Evolutionary conservation across 2,113 vertebrate genomes (phyloP).

Genomic region (Leptodactylus fuscus): DNA sequence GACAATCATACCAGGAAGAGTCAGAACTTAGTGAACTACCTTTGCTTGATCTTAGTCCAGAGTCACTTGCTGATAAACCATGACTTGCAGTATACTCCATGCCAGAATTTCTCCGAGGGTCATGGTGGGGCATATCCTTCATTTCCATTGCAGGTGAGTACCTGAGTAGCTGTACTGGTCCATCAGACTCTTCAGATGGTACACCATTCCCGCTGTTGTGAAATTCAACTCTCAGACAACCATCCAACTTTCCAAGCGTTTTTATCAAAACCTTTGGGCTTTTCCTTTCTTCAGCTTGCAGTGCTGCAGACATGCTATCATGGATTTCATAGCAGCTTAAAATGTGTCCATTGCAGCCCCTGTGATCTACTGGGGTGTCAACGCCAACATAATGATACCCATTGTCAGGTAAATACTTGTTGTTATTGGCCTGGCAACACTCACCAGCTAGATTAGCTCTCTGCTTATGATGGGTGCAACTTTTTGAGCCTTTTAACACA

Average conservation of each 20-base stretch:
- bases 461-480: slow-evolving; percentile 68
- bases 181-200: slow-evolving; percentile 72
- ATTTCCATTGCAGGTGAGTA: slow-evolving; percentile 84
- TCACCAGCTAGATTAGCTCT: slow-evolving; percentile 69
- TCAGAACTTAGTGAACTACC: slow-evolving; percentile 93
- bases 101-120: slow-evolving; percentile 69
- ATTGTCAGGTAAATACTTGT: slow-evolving; percentile 72
- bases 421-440: slow-evolving; percentile 66
- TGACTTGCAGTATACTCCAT: slow-evolving; percentile 69
- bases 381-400: slow-evolving; percentile 73
- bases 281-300: slow-evolving; percentile 77
- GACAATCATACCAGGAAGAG: slow-evolving; percentile 94
- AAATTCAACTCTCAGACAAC: slow-evolving; percentile 91
- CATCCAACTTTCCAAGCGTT: slow-evolving; percentile 84
- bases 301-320: slow-evolving; percentile 66
- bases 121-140: slow-evolving; percentile 68
- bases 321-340: slow-evolving; percentile 74
- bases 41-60: slow-evolving; percentile 87
- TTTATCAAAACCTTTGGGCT: slow-evolving; percentile 94
- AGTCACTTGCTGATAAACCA: slow-evolving; percentile 72
- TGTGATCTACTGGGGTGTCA: slow-evolving; percentile 66
- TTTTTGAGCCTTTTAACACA: slow-evolving; percentile 76
- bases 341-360: slow-evolving; percentile 74
- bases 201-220: slow-evolving; percentile 77
- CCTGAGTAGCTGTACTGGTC: slow-evolving; percentile 87